A percentile compares a stretch with the other conserved stretches of the same genome.
phyloP scores from a whole-genome alignment of 2,888 invertebrate species.

The Oscheius sp. region DNA sequence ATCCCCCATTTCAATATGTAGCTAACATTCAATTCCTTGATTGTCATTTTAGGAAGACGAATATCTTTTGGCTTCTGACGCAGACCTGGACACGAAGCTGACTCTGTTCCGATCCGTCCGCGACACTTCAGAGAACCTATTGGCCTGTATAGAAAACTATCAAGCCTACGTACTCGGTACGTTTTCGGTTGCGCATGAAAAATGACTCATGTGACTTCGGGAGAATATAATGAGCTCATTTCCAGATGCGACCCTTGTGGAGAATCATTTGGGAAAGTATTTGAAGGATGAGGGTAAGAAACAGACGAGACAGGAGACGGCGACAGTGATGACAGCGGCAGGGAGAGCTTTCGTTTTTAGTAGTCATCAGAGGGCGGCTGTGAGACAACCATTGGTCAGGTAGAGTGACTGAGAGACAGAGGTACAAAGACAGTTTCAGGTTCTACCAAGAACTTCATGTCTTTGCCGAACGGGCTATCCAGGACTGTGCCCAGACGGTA shows the following conservation, averaged over 20 bases:
- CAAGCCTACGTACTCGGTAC: conserved; percentile 89
- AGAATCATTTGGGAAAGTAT: conserved; percentile 92
- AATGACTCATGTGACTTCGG: not conserved
- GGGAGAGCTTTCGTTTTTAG: conserved; percentile 54
- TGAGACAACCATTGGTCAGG: conserved; percentile 43
- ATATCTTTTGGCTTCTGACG: conserved; percentile 93
- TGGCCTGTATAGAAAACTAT: conserved; percentile 75
- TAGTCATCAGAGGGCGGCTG: conserved; percentile 51
- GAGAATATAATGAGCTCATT: conserved; percentile 1
- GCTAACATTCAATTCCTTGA: not conserved
- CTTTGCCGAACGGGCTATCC: conserved; percentile 91
- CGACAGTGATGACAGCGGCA: conserved; percentile 48
- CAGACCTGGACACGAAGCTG: conserved; percentile 94
- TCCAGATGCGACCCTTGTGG: conserved; percentile 90
- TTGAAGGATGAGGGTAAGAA: conserved; percentile 91
- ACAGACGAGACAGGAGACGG: conserved; percentile 81
- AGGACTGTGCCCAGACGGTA: conserved; percentile 90
- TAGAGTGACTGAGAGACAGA: not conserved
- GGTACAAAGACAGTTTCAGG: conserved; percentile 36
- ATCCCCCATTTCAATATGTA: not conserved
- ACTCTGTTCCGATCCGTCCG: conserved; percentile 78
- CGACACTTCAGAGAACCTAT: conserved; percentile 75
- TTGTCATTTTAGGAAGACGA: conserved; percentile 83
- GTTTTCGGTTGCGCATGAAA: conserved; percentile 48
- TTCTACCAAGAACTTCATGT: conserved; percentile 92